These are phyloP conservation scores for Drosophila melanogaster DNA, from an alignment of 1,140 invertebrate species.

Conservation along the genomic window DNA sequence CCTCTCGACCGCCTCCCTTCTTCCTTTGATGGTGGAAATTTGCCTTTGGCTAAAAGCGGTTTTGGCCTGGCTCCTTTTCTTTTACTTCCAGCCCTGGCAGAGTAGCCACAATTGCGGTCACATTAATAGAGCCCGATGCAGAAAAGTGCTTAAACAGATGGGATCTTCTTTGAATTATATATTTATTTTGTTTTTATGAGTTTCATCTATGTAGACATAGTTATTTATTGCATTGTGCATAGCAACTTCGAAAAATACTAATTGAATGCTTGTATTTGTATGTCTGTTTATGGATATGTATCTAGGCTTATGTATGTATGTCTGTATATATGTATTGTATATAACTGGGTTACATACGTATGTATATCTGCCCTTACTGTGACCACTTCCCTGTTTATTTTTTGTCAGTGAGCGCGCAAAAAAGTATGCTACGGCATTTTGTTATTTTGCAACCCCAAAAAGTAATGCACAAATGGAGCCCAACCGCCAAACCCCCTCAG, in stretches of 20 bases:
- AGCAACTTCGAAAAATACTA: background rate
- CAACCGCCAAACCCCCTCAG: background rate
- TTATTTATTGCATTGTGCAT: background rate
- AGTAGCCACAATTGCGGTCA: background rate
- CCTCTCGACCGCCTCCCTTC: background rate
- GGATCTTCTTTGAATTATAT: background rate
- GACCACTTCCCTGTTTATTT: background rate
- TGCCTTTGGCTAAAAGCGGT: conserved; percentile 38
- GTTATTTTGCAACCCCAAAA: conserved; percentile 66
- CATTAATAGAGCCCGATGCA: background rate
- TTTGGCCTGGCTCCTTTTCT: conserved; percentile 22
- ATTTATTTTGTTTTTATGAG: background rate
- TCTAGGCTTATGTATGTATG: background rate
- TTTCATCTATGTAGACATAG: background rate
- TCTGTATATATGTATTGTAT: background rate
- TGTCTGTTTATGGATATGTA: too few relatives aligned
- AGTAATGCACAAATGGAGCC: conserved; percentile 13
- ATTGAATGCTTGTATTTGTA: background rate
- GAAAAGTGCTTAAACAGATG: background rate
- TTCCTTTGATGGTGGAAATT: background rate
- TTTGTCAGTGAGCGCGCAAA: conserved; percentile 39
- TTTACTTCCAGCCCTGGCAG: background rate
- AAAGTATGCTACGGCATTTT: conserved; percentile 79
- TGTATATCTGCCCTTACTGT: conserved; percentile 31
- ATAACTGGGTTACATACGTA: conserved; percentile 30